Percentiles rank a stretch among this genome's conserved stretches.
These are phyloP conservation scores for Tromatobia lineatoria DNA, from an alignment of 2,888 invertebrate species.

Conservation along the genomic window DNA sequence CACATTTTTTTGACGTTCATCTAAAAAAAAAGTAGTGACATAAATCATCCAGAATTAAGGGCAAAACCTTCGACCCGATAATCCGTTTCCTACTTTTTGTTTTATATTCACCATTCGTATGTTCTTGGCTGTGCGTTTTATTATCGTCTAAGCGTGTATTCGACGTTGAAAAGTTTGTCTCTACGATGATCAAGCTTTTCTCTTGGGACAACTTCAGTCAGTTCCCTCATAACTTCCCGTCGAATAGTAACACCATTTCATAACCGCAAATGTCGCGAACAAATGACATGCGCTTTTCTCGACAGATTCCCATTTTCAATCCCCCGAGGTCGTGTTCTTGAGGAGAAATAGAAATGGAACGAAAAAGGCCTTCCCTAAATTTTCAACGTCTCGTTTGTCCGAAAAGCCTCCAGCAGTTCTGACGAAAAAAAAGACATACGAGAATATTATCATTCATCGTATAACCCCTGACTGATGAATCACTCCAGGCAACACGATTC, in stretches of 20 bases:
- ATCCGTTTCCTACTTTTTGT: neutral
- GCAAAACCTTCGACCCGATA: neutral
- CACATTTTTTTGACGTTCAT: too few species aligned
- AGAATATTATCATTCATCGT: constrained; percentile 44
- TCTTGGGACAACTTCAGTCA: constrained; percentile 1
- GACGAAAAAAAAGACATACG: constrained; percentile 5
- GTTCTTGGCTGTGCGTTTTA: neutral
- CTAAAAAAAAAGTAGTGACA: neutral
- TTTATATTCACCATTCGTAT: neutral
- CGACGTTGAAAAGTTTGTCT: neutral
- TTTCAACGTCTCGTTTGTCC: constrained; percentile 4
- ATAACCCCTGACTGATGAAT: constrained; percentile 55
- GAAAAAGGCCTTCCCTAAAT: constrained; percentile 24
- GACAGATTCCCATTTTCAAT: constrained; percentile 6
- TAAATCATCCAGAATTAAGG: neutral
- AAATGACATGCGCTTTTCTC: constrained; percentile 14
- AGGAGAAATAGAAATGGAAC: constrained; percentile 18
- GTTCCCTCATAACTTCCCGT: neutral
- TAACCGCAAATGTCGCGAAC: constrained; percentile 2
- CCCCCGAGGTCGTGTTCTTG: neutral
- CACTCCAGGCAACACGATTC: constrained; percentile 21
- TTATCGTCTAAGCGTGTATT: neutral
- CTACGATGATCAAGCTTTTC: neutral
- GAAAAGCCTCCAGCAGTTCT: neutral
- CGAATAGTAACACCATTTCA: neutral